A percentile compares a stretch with the other conserved stretches of the same genome.
Conservation (phyloP, 2,797 vertebrate species). For the Geotria australis region DNA sequence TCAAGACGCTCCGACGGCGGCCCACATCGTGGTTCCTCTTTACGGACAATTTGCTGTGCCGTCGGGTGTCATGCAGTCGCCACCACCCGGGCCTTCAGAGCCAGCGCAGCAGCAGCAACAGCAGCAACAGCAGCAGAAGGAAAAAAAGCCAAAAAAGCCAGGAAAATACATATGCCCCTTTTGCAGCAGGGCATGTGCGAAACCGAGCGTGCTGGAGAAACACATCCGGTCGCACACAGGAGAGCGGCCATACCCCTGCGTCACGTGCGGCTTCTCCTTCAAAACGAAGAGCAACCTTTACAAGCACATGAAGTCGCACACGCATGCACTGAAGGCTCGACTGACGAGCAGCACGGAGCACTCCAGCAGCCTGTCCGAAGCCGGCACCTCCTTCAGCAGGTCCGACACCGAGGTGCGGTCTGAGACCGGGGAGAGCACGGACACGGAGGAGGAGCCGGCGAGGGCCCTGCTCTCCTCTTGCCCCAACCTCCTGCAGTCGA, state of each 20-base stretch:
- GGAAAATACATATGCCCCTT: constrained; percentile 94
- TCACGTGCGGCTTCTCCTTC: constrained; percentile 86
- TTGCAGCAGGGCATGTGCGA: constrained; percentile 80
- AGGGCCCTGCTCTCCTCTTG: too few species aligned
- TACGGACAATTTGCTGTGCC: too few species aligned
- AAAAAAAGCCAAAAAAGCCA: constrained; percentile 39
- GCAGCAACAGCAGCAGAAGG: neutral
- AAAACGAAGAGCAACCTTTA: constrained; percentile 98
- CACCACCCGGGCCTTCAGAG: too few species aligned
- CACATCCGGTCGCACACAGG: constrained; percentile 95
- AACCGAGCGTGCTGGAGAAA: constrained; percentile 93
- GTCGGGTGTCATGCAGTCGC: too few species aligned
- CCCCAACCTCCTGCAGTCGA: neutral
- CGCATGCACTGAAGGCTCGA: constrained; percentile 81
- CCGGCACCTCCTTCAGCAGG: constrained; percentile 13
- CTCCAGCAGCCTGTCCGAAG: constrained; percentile 16
- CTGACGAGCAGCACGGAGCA: constrained; percentile 33
- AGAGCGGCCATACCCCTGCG: constrained; percentile 82
- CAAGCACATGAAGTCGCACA: constrained; percentile 92
- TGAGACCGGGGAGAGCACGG: constrained; percentile 62
- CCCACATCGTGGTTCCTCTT: too few species aligned
- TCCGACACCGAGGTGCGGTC: constrained; percentile 68
- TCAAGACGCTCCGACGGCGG: too few species aligned
- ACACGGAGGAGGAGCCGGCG: constrained; percentile 65
- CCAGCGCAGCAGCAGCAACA: neutral